Base-by-base conservation (phyloP, 1,140 invertebrate genomes). In the Procambarus clarkii region DNA sequence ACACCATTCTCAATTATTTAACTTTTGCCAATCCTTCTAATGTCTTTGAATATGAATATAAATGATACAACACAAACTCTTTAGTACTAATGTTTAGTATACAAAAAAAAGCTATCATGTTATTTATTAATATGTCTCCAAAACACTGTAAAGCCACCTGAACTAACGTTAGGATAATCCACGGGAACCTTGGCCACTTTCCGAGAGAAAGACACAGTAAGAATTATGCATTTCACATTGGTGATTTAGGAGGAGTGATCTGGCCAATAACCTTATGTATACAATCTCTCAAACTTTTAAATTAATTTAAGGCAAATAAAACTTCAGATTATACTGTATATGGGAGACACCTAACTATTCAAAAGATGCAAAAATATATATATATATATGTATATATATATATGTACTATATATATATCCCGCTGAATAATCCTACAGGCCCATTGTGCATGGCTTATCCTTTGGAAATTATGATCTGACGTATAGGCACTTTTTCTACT, bases 401-500 rank as follows among this genome's bases (percentile, higher is more conserved):
- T 50, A 54, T 48, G 34, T 34, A 34, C 34, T 34, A 34, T 34
- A 34, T n/a, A 2, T 80, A n/a, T 50, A 54, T 48, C 78, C 21
- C 46, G 78, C 50, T 24, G 45, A 48, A 80, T 24, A 50, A 48
- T 1, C 9, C 54, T 48, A 46, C n/a, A 76, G 64, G 44, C 7
- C 64, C 45, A 50, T 46, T 45, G 24, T 74, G 46, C 15, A 48
- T 86, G 60, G 83, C 24, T 74, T 86, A 71, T 71, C 46, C 71
- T 86, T 24, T 21, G n/a, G 76, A n/a, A 74, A 54, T 80, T 76
- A 86, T 50, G 21, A 74, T 86, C 71, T 86, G 54, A 76, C n/a
- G 45, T 76, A 74, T 86, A 86, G 83, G 83, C 83, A 86, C 83
- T 86, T 86, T 71, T 86, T 86, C 69, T 76, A 86, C 83, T 86